Evolutionary conservation across 2,113 vertebrate species (phyloP).

Genomic region (Phocoena sinus): DNA sequence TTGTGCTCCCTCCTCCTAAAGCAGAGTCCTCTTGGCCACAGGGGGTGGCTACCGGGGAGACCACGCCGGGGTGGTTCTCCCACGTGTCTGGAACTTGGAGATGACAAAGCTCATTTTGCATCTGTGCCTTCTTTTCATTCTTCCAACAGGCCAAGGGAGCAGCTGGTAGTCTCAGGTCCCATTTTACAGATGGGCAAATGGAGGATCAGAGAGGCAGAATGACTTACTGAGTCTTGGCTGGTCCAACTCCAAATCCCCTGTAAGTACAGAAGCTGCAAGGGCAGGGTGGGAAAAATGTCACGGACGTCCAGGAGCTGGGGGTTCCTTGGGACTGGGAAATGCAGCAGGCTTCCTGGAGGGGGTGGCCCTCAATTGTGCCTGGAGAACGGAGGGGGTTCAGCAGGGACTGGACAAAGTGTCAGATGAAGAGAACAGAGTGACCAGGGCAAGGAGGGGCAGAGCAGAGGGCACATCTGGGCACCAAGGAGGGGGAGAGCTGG

Average conservation of each 20-base stretch:
- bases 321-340: not conserved
- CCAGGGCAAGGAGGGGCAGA: not conserved
- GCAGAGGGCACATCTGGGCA: fast-evolving
- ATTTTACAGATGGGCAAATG: not conserved
- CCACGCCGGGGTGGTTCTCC: not conserved
- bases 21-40: not conserved
- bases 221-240: not conserved
- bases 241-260: not conserved
- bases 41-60: fast-evolving
- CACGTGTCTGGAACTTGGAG: not conserved
- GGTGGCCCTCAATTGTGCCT: not conserved
- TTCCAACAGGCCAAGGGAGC: not conserved
- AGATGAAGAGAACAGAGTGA: not conserved
- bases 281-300: not conserved
- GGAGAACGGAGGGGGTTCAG: not conserved
- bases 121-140: not conserved
- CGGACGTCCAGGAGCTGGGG: fast-evolving
- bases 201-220: not conserved
- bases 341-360: not conserved
- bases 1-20: too few relatives aligned
- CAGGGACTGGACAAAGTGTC: not conserved
- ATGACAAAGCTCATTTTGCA: not conserved
- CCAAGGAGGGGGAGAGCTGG: not conserved
- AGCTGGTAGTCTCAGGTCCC: not conserved
- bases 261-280: not conserved